Base-by-base conservation (phyloP, 2,797 vertebrate genomes). In the Telmatherina bonti region DNA sequence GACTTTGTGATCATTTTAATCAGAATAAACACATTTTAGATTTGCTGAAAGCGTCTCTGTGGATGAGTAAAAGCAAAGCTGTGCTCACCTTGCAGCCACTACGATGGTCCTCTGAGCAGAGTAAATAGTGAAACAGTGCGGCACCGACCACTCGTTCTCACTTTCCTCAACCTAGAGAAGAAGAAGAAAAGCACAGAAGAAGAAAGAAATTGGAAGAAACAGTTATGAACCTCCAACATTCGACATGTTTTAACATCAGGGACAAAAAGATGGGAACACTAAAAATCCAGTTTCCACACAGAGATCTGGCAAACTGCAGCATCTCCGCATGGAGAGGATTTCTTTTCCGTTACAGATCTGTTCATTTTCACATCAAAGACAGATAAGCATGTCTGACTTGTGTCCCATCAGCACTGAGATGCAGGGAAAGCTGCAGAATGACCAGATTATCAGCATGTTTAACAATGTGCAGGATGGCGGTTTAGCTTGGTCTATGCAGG, bases 71-170 rank as follows among this genome's bases (percentile, higher is more conserved):
- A 26, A 13, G 18, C 11, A 9, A 35, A 27, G 4, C 2, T 16
- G 11, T 16, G 36, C 62, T 86, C 88, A 99, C 98, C 98, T 98
- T 82, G 98, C 97, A 56, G 98, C 97, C 78, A 99, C 97, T 11
- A 99, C 96, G 0, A 98, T 91, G 33, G 97, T 99, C 79, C 96
- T 97, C 85, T 96, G 97, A 73, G 96, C 95, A 0, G 97, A 96
- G 79, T 96, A 99, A 89, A 99, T 97, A 74, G 97, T 99, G 93
- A 99, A 99, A 77, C 97, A 98, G 90, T 99, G 95, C 0, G 97
- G 97, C 5, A 96, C 95, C 0, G 96, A 93, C 95, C 96, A 96
- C 62, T 97, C 96, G 0, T 93, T 96, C 81, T 97, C 95, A 62
- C 93, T 96, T 72, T 98, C 97, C 78, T 99, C 97, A 15, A 97